Percentiles rank a stretch among this genome's conserved stretches.
phyloP scores from a whole-genome alignment of 2,888 invertebrate genomes.

The Eupithecia tripunctaria region DNA sequence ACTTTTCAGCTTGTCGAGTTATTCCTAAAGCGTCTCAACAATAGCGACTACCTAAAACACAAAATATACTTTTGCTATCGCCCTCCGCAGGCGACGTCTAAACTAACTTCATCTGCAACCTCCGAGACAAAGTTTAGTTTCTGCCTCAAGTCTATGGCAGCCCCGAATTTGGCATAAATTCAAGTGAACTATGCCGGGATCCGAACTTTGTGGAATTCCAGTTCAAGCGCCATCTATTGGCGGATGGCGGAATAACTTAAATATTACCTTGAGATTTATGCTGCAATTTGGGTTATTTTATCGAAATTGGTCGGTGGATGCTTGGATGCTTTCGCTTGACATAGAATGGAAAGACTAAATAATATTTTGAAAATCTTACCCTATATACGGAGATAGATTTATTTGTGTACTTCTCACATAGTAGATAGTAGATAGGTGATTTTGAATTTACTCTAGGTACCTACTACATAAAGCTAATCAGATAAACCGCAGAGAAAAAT shows the following conservation, averaged over 20 bases:
- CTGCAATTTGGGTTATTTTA: constrained; percentile 36
- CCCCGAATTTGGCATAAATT: constrained; percentile 49
- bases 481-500: too few species aligned
- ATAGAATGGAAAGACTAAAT: background rate
- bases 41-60: background rate
- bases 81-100: constrained; percentile 39
- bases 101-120: constrained; percentile 48
- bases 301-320: constrained; percentile 40
- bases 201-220: constrained; percentile 38
- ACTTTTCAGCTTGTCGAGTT: background rate
- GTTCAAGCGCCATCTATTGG: constrained; percentile 51
- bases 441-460: too few species aligned
- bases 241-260: constrained; percentile 44
- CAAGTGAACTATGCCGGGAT: constrained; percentile 45
- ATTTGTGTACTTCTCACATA: too few species aligned
- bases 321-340: constrained; percentile 15
- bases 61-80: constrained; percentile 36
- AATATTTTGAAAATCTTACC: background rate
- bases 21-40: background rate
- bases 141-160: constrained; percentile 37
- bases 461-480: too few species aligned
- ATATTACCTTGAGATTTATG: constrained; percentile 43
- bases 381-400: too few species aligned
- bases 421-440: too few species aligned
- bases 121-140: constrained; percentile 35